Conservation (phyloP, 2,888 invertebrate genomes). For the Stenurella melanura region DNA sequence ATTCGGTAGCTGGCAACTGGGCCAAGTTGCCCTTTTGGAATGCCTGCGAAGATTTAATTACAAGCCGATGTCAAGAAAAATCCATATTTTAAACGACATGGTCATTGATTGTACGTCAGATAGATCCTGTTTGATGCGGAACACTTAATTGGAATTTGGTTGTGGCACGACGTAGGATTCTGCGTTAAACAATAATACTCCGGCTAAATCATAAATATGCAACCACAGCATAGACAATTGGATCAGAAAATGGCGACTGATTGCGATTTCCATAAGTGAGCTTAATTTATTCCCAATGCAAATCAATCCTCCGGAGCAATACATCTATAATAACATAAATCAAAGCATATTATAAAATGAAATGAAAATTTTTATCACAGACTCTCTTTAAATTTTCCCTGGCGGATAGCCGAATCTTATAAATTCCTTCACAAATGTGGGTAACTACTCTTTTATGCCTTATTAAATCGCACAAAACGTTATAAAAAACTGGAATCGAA, state of each 20-base stretch:
- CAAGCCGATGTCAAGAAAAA: slow-evolving; percentile 32
- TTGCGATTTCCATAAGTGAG: slow-evolving; percentile 66
- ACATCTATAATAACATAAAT: slow-evolving; percentile 58
- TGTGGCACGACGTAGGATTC: slow-evolving; percentile 36
- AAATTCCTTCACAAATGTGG: slow-evolving; percentile 52
- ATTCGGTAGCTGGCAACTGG: slow-evolving; percentile 30
- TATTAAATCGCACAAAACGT: slow-evolving; percentile 59
- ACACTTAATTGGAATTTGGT: slow-evolving; percentile 53
- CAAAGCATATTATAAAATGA: slow-evolving; percentile 53
- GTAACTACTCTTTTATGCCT: slow-evolving; percentile 61
- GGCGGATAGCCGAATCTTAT: slow-evolving; percentile 19
- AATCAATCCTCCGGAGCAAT: slow-evolving; percentile 61
- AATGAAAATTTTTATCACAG: slow-evolving; percentile 23
- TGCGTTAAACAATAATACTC: slow-evolving; percentile 25
- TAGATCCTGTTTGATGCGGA: slow-evolving; percentile 49
- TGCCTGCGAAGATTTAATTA: slow-evolving; percentile 45
- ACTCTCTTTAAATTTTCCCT: slow-evolving; percentile 20
- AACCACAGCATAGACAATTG: slow-evolving; percentile 59
- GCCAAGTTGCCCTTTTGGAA: slow-evolving; percentile 34
- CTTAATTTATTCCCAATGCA: slow-evolving; percentile 64
- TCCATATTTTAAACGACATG: slow-evolving; percentile 27
- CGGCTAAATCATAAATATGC: slow-evolving; percentile 63
- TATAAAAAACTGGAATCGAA: slow-evolving; percentile 61
- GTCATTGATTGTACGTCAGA: slow-evolving; percentile 55
- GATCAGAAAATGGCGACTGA: slow-evolving; percentile 63